Conservation (phyloP, 2,797 vertebrate genomes). For the Acanthurus lineatus region DNA sequence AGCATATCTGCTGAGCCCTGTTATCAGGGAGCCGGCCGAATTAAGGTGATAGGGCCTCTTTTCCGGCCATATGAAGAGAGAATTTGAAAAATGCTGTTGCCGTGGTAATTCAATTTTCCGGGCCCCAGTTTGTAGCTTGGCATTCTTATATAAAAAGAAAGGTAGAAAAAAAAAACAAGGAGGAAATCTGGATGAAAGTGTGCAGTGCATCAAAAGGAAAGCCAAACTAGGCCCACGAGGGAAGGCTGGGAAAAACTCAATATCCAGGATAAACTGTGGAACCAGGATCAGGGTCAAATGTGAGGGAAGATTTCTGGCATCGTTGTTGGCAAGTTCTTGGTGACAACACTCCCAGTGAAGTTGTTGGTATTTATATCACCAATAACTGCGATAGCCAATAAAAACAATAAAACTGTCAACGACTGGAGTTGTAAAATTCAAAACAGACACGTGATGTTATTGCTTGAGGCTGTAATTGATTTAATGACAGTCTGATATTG, state of each 20-base stretch:
- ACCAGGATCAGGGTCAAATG: conserved; percentile 8
- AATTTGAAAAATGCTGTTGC: conserved; percentile 75
- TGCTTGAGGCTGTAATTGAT: conserved; percentile 27
- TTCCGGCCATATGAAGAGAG: conserved; percentile 51
- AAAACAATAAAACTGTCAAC: conserved; percentile 2
- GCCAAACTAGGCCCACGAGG: neutral
- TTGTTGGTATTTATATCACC: neutral
- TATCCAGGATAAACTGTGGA: neutral
- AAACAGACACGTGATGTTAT: neutral
- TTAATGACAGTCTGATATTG: conserved; percentile 11
- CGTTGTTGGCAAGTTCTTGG: neutral
- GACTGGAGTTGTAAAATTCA: neutral
- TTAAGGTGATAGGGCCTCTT: conserved; percentile 50
- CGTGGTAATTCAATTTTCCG: conserved; percentile 78
- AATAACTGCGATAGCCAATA: neutral
- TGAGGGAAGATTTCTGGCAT: neutral
- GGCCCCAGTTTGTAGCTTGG: conserved; percentile 56
- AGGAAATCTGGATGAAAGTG: conserved; percentile 21
- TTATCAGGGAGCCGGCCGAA: conserved; percentile 34
- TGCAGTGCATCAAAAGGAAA: conserved; percentile 21
- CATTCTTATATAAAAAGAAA: conserved; percentile 54
- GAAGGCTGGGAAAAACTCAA: neutral
- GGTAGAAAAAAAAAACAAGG: neutral
- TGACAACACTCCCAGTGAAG: neutral
- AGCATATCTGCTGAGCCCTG: conserved; percentile 21